Base-by-base conservation (phyloP, 2,797 vertebrate species). In the Fundulus diaphanus region DNA sequence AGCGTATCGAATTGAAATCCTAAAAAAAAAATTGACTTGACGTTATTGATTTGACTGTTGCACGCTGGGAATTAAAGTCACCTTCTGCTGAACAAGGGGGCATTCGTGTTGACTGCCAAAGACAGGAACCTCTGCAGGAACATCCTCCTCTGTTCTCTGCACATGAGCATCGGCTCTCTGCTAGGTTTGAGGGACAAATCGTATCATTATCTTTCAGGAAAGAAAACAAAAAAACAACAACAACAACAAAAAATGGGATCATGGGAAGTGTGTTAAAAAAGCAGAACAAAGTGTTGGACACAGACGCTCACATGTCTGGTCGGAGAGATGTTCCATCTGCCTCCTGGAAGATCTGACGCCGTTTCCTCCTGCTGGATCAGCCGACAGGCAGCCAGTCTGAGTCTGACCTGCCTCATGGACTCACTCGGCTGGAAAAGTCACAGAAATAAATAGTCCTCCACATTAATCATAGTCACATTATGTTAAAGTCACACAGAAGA, bases 371-470 rank as follows among this genome's bases (percentile, higher is more conserved):
- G 88, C 22, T 76, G 68, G 24, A 83, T 61, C 9, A 93, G 94
- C 88, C 90, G 96, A 93, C 94, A 90, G 48, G 96, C 94, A 0
- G 96, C 97, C 90, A 99, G 94, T 86, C 88, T 93, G 78, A 74
- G 87, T 87, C 96, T 91, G n/a, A 96, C 96, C 77, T 96, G 94
- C 88, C 90, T 95, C 93, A 94, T 76, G 5, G 91, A 92, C 85
- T 92, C 93, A 83, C 90, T 92, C 3, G 95, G 88, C 97, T 98
- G 94, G 49, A 89, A 76, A 89, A 40, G n/a, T 0, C 7, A 33
- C 68, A 24, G 49, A 82, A 87, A 87, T 56, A 84, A 74, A 85
- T 63, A 33, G 68, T 22, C 11, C 18, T 71, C 13, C 37, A 48
- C 18, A 83, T 90, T 79, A 78, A 74, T 90, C 85, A 91, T 33